Percentiles rank a stretch among this genome's conserved stretches.
These are phyloP conservation scores for Microctenopoma lineatum DNA, from an alignment of 2,797 vertebrate species.

Conservation along the genomic window DNA sequence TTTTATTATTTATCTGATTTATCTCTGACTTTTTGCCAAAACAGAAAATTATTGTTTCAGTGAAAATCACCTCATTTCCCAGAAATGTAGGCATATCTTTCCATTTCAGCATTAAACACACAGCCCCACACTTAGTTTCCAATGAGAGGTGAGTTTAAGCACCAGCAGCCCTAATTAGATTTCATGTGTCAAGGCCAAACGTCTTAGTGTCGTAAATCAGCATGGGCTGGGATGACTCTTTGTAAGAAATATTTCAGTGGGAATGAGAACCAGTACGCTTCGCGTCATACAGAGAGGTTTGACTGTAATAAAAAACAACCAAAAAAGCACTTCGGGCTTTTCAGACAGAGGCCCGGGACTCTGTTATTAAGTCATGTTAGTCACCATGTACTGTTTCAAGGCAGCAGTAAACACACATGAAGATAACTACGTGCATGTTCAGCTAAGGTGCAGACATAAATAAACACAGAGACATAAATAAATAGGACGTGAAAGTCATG, in stretches of 20 bases:
- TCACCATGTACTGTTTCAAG: slow-evolving; percentile 35
- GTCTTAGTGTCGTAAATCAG: slow-evolving; percentile 52
- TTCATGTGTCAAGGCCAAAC: slow-evolving; percentile 45
- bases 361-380: slow-evolving; percentile 48
- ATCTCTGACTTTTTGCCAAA: slow-evolving; percentile 8
- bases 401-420: slow-evolving; percentile 13
- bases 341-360: slow-evolving; percentile 29
- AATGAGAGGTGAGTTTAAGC: slow-evolving; percentile 34
- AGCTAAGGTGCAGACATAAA: slow-evolving; percentile 6
- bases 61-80: slow-evolving; percentile 12
- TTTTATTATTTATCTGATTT: slow-evolving; percentile 25
- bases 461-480: slow-evolving; percentile 25
- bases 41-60: background rate
- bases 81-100: slow-evolving; percentile 10
- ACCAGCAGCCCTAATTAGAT: slow-evolving; percentile 39
- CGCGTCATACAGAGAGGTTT: slow-evolving; percentile 33
- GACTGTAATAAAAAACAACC: slow-evolving; percentile 20
- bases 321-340: slow-evolving; percentile 29
- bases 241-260: slow-evolving; percentile 29
- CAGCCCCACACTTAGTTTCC: slow-evolving; percentile 30
- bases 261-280: slow-evolving; percentile 37
- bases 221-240: slow-evolving; percentile 48
- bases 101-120: slow-evolving; percentile 33
- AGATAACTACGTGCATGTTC: slow-evolving; percentile 19
- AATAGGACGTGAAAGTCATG: slow-evolving; percentile 17